Percentiles rank a stretch among this genome's conserved stretches.
Evolutionary conservation across 1,140 invertebrate species (phyloP).

Genomic region (Brachionus rubens): DNA sequence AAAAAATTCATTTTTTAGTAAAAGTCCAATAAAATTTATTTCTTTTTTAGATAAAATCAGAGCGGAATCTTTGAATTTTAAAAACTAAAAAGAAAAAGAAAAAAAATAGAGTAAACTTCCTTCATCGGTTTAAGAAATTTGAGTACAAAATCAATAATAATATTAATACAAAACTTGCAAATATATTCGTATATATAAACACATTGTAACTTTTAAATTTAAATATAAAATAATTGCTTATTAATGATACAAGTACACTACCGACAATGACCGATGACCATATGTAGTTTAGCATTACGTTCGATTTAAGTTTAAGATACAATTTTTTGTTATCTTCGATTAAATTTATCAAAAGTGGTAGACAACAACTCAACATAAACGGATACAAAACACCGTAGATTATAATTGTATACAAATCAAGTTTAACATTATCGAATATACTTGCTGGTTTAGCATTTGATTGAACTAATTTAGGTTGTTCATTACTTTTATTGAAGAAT

Average conservation of each 20-base stretch:
- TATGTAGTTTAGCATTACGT: background rate
- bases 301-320: background rate
- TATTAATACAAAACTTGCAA: conserved; percentile 21
- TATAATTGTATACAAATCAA: conserved; percentile 6
- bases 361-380: background rate
- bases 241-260: background rate
- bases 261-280: background rate
- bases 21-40: no score
- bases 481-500: background rate
- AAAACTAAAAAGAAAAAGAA: no score
- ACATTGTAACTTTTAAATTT: conserved; percentile 25
- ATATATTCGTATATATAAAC: conserved; percentile 31
- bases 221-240: background rate
- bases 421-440: conserved; percentile 3
- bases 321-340: conserved; percentile 12
- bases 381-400: conserved; percentile 2
- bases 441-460: background rate
- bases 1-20: no score
- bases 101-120: background rate
- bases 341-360: background rate
- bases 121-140: conserved; percentile 12
- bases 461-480: background rate
- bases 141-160: conserved; percentile 33
- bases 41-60: no score
- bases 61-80: no score